These are phyloP conservation scores for Mythimna ferrago DNA, from an alignment of 2,888 invertebrate genomes.

Conservation along the genomic window DNA sequence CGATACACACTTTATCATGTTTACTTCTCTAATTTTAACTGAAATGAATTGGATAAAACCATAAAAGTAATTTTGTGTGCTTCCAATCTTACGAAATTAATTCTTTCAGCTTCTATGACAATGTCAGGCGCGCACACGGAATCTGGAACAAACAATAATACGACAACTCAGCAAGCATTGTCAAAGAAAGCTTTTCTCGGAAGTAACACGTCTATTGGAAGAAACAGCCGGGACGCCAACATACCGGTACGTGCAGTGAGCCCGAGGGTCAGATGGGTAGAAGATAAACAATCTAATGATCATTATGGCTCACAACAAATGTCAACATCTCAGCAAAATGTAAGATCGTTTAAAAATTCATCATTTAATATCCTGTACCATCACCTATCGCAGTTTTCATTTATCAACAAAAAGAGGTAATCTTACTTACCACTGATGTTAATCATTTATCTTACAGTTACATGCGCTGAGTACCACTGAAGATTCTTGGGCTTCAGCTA, in stretches of 20 bases:
- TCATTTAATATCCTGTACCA: conserved; percentile 20
- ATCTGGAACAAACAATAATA: conserved; percentile 84
- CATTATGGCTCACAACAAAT: conserved; percentile 84
- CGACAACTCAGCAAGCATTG: conserved; percentile 85
- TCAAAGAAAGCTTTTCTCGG: conserved; percentile 89
- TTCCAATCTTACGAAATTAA: conserved; percentile 34
- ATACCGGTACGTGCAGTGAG: conserved; percentile 90
- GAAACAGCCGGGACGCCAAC: conserved; percentile 84
- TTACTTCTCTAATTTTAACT: conserved; percentile 56
- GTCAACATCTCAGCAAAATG: conserved; percentile 87
- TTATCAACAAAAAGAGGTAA: conserved; percentile 2
- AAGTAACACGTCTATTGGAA: conserved; percentile 88
- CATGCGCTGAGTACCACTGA: conserved; percentile 76
- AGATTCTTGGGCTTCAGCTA: conserved; percentile 82
- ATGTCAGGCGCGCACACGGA: conserved; percentile 92
- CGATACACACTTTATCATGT: conserved; percentile 84
- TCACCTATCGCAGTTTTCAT: conserved; percentile 6
- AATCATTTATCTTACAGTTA: conserved; percentile 69
- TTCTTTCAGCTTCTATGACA: conserved; percentile 93
- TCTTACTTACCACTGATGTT: not conserved
- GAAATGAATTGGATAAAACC: conserved; percentile 6
- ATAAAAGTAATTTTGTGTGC: not conserved
- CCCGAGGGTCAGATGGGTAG: conserved; percentile 88
- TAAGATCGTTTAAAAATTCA: conserved; percentile 69
- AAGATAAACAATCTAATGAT: conserved; percentile 83